These are phyloP conservation scores for Herpailurus yagouaroundi DNA, from an alignment of 2,113 vertebrate genomes.

Conservation along the genomic window DNA sequence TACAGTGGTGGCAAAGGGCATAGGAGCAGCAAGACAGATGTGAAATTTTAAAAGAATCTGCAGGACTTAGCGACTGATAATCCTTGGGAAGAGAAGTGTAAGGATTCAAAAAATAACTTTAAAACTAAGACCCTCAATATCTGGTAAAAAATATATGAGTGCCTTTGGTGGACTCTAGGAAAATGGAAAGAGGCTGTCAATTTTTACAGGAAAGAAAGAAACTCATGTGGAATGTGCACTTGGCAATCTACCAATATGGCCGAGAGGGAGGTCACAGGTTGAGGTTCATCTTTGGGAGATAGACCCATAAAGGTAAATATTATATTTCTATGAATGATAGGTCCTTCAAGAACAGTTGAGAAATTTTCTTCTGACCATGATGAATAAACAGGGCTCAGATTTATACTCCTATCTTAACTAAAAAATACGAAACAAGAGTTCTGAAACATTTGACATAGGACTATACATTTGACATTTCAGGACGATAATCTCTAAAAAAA, in stretches of 20 bases:
- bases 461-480: not conserved
- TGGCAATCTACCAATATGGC: not conserved
- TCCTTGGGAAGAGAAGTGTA: not conserved
- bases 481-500: not conserved
- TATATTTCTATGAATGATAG: not conserved
- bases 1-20: not conserved
- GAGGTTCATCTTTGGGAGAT: not conserved
- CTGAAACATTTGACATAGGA: not conserved
- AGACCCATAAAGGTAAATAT: conserved; percentile 20
- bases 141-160: not conserved
- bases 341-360: not conserved
- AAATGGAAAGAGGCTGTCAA: not conserved
- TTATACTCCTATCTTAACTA: not conserved
- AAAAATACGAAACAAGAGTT: conserved; percentile 1
- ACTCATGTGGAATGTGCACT: not conserved
- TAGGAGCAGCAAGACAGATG: not conserved
- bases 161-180: not conserved
- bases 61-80: not conserved
- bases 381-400: not conserved
- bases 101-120: conserved; percentile 23
- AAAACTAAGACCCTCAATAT: not conserved
- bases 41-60: not conserved
- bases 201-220: conserved; percentile 28
- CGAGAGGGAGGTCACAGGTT: not conserved
- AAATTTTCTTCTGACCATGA: conserved; percentile 29